Evolutionary conservation across 2,113 vertebrate species (phyloP).

Genomic region (Alethe diademata): DNA sequence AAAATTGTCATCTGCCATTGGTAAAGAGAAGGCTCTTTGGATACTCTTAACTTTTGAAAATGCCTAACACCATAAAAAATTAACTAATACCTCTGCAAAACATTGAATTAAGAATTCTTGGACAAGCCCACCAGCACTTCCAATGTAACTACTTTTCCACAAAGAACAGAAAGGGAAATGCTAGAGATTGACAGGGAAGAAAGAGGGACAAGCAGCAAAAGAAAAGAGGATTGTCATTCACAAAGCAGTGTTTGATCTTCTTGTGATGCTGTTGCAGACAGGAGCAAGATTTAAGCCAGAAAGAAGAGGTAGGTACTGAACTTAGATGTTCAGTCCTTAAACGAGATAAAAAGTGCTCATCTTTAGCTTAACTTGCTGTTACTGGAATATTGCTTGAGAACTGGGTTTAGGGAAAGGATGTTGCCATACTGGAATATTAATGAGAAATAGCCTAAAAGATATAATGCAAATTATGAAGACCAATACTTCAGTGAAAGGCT

Average conservation of each 20-base stretch:
- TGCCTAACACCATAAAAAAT: background rate
- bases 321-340: background rate
- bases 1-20: background rate
- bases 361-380: background rate
- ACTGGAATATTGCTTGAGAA: background rate
- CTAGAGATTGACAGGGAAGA: background rate
- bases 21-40: background rate
- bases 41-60: background rate
- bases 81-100: background rate
- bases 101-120: background rate
- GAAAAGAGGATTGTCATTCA: background rate
- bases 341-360: background rate
- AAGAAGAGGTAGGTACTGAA: background rate
- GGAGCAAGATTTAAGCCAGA: background rate
- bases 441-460: background rate
- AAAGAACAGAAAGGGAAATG: background rate
- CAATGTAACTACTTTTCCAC: background rate
- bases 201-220: background rate
- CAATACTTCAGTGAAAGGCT: background rate
- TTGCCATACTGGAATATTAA: background rate
- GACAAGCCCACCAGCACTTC: background rate
- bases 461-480: background rate
- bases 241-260: background rate
- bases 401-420: background rate
- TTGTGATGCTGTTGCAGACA: background rate